Evolutionary conservation across 2,113 vertebrate species (phyloP).

Genomic region (Rafetus swinhoei): DNA sequence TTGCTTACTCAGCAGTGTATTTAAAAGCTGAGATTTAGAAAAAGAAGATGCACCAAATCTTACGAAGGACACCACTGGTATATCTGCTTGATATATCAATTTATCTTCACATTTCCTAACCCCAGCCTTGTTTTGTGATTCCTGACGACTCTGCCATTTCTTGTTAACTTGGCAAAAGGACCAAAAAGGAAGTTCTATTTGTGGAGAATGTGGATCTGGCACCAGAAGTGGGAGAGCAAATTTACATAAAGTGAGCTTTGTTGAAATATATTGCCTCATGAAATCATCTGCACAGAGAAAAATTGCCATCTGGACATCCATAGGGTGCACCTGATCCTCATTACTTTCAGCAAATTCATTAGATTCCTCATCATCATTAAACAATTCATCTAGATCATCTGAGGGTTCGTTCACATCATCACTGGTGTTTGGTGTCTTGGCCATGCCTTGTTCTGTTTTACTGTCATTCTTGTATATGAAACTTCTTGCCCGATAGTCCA

Average conservation of each 20-base stretch:
- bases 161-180: conserved; percentile 75
- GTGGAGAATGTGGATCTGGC: conserved; percentile 63
- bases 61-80: conserved; percentile 76
- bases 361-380: background rate
- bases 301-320: conserved; percentile 82
- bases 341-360: background rate
- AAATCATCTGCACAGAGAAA: conserved; percentile 78
- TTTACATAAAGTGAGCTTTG: conserved; percentile 79
- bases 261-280: conserved; percentile 72
- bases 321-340: conserved; percentile 65
- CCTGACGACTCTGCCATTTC: conserved; percentile 62
- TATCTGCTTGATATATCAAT: conserved; percentile 61
- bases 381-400: conserved; percentile 45
- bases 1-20: conserved; percentile 73
- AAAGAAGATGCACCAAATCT: conserved; percentile 68
- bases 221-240: conserved; percentile 79
- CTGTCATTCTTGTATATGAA: conserved; percentile 45
- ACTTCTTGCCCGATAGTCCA: conserved; percentile 68
- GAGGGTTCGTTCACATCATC: background rate
- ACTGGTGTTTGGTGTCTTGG: too few relatives aligned
- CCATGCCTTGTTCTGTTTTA: background rate
- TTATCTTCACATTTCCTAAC: background rate
- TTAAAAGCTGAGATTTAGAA: conserved; percentile 85
- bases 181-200: conserved; percentile 76
- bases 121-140: too few relatives aligned